Evolutionary conservation across 2,797 vertebrate genomes (phyloP), one percentile per base, ranked within the genome.

Genomic region (Pseudomugil gertrudae): DNA sequence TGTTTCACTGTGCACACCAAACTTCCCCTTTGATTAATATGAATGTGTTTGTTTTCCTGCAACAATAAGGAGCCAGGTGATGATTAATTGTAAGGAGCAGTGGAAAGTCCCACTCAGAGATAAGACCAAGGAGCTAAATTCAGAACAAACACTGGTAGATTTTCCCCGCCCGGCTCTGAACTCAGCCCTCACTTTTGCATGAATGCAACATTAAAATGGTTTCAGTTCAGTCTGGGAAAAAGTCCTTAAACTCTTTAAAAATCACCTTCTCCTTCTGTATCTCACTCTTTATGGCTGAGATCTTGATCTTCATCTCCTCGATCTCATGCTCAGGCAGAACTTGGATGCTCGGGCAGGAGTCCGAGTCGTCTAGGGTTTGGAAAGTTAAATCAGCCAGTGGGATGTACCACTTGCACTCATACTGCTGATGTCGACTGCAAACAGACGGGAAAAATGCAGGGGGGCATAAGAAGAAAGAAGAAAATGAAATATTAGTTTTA

Each of bases 401-500:
- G 84, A 98, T 95, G 85, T 99, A 99, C 98, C 98, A 99, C 91
- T 99, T 99, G 83, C 97, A 99, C 89, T 99, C 98, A 0, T 99
- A 99, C 70, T 98, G 98, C 92, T 99, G 98, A 69, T 98, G 95
- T 74, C 95, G 97, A 80, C 98, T 99, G 68, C 33, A 64, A 54
- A 38, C 10, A 14, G 1, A 66, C 7, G 57, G 17, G 33, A 17
- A 32, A 33, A 24, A 23, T 47, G n/a, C 38, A 43, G 27, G 36
- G 36, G 32, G 24, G 56, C 29, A 13, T 38, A 40, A 7, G 6
- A 33, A 17, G 24, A 52, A 33, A 30, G 29, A 50, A 8, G 3
- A 43, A 55, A 53, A 3, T 23, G 23, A 69, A 23, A 57, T 19
- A 32, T 55, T 33, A 1, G 57, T 40, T 40, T 45, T 21, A 26